These are phyloP conservation scores for Drusus annulatus DNA, from an alignment of 1,140 invertebrate species.

Conservation along the genomic window DNA sequence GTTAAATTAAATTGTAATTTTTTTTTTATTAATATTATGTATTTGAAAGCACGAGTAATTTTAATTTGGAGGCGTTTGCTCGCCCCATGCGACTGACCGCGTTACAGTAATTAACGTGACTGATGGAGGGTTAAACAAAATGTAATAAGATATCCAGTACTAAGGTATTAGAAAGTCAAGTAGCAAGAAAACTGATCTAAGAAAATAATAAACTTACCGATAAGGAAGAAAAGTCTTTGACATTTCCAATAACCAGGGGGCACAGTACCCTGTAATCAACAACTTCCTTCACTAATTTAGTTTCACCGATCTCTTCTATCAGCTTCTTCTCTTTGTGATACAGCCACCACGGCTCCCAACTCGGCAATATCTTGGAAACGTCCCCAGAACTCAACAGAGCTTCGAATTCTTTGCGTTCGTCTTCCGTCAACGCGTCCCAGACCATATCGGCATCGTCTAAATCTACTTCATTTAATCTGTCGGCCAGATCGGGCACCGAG, in stretches of 20 bases:
- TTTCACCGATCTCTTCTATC: constrained; percentile 66
- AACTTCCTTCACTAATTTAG: constrained; percentile 59
- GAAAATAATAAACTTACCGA: constrained; percentile 7
- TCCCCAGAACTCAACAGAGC: constrained; percentile 75
- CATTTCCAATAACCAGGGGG: constrained; percentile 66
- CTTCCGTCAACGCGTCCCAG: constrained; percentile 78
- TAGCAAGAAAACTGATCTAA: background rate
- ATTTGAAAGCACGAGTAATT: no score
- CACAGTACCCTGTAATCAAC: constrained; percentile 63
- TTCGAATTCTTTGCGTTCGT: constrained; percentile 82
- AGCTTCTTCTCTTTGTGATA: constrained; percentile 68
- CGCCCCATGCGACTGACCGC: no score
- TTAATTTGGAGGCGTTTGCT: no score
- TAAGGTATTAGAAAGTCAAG: background rate
- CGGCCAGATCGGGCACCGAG: constrained; percentile 72
- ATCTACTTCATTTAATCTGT: constrained; percentile 77
- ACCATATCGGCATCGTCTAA: constrained; percentile 80
- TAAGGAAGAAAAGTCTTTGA: constrained; percentile 66
- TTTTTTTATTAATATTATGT: no score
- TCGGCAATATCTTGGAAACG: constrained; percentile 75
- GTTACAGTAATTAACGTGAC: no score
- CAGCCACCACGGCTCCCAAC: constrained; percentile 83
- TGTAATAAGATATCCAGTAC: no score
- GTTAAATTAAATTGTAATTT: no score
- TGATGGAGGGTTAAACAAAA: no score